Evolutionary conservation across 2,113 vertebrate genomes (phyloP).

Genomic region (Entelurus aequoreus): DNA sequence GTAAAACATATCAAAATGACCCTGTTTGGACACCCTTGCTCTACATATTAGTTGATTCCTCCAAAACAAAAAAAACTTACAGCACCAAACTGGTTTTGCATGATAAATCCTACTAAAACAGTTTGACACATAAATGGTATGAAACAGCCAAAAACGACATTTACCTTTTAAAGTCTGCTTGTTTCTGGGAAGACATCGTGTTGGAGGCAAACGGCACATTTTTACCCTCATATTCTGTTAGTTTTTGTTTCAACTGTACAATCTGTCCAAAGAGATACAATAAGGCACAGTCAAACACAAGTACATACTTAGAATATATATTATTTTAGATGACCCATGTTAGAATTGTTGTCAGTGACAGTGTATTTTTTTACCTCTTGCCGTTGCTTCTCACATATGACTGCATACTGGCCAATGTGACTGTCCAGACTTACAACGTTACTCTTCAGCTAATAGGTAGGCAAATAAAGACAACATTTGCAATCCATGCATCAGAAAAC

Average conservation of each 20-base stretch:
- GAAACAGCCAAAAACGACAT: conserved; percentile 14
- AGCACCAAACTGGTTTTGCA: too few species aligned
- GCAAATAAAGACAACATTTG: conserved; percentile 3
- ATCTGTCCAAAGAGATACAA: conserved; percentile 70
- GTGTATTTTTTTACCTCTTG: conserved; percentile 77
- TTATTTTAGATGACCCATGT: background rate
- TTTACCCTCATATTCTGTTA: conserved; percentile 80
- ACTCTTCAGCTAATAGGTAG: conserved; percentile 81
- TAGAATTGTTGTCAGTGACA: background rate
- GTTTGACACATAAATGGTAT: conserved; percentile 5
- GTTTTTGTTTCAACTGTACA: conserved; percentile 83
- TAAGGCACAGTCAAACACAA: conserved; percentile 15
- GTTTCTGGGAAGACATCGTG: conserved; percentile 61
- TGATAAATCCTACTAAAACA: background rate
- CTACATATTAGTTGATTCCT: background rate
- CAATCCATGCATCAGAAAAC: background rate
- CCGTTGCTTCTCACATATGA: conserved; percentile 88
- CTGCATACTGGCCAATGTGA: conserved; percentile 90
- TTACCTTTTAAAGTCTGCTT: conserved; percentile 84
- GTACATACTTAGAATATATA: background rate
- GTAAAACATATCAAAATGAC: too few species aligned
- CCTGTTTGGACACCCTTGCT: too few species aligned
- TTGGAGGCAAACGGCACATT: conserved; percentile 43
- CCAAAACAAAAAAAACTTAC: background rate
- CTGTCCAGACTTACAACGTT: conserved; percentile 88